These are phyloP conservation scores for Cyanistes caeruleus DNA, from an alignment of 2,113 vertebrate species.

Conservation along the genomic window DNA sequence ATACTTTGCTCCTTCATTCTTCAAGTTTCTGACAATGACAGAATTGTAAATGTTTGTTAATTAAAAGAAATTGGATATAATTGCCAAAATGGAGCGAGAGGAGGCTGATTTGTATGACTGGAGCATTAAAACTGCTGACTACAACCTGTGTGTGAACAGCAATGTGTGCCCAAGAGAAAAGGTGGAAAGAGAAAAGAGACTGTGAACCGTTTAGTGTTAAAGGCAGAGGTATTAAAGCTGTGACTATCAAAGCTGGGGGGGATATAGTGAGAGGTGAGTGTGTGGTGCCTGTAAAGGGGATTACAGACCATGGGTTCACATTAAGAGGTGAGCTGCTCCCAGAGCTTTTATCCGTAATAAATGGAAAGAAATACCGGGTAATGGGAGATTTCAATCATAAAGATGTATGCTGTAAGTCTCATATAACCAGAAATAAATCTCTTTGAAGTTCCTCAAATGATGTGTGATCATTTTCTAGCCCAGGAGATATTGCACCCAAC, in stretches of 20 bases:
- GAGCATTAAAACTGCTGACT: background rate
- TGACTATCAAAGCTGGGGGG: background rate
- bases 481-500: slow-evolving; percentile 44
- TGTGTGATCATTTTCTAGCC: slow-evolving; percentile 54
- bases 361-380: slow-evolving; percentile 24
- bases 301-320: slow-evolving; percentile 1
- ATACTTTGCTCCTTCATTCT: background rate
- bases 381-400: slow-evolving; percentile 60
- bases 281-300: background rate
- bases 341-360: slow-evolving; percentile 50
- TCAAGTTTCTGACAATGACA: background rate
- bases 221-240: background rate
- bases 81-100: background rate
- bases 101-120: background rate
- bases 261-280: background rate
- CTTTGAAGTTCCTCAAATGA: slow-evolving; percentile 56
- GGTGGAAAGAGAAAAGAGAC: background rate
- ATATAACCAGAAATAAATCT: slow-evolving; percentile 61
- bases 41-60: background rate
- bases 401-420: slow-evolving; percentile 54
- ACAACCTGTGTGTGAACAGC: background rate
- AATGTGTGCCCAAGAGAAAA: background rate
- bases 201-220: background rate
- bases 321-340: slow-evolving; percentile 15
- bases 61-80: background rate